Base-by-base conservation (phyloP, 92 coral and sea anemone species). In the Epizoanthus ramosus region DNA sequence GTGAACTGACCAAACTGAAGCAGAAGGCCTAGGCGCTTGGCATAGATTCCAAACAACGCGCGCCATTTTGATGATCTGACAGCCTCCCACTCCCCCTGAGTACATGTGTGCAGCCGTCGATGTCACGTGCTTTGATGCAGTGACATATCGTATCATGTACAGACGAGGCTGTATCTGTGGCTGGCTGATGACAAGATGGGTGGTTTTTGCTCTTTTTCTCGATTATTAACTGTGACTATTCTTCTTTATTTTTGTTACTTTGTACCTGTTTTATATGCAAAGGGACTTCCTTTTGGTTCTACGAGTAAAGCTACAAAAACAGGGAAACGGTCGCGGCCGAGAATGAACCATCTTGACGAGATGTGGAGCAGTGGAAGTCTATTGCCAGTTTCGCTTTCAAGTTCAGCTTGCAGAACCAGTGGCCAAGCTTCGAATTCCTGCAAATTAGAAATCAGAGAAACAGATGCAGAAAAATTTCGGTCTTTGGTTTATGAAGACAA, bases 401-500 rank as follows among this genome's bases (percentile, higher is more conserved):
- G 57, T 37, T 14, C 70, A 41, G 70, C 22, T 13, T 77, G 82
- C 59, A 43, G 43, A 37, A 6, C 43, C 43, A 6, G 43, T 15
- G 71, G 31, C 23, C 25, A 37, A 21, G 24, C 13, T 1, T 71
- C 71, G 22, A 39, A 41, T 53, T 56, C 85, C 15, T 89, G 92
- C 67, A 73, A 45, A 6, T 67, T 89, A 45, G 80, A 75, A 58
- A 74, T 89, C 15, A 80, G 73, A 17, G 80, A 80, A 54, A 74
- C 79, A 17, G 89, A 85, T 47, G 75, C 83, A 0, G 83, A 28
- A 4, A 41, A 31, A 4, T 85, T 93, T 39, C 89, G 72, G 66
- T 39, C 59, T 0, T 47, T 70, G 18, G 74, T 93, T 28, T 37
- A 43, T 68, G 57, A 81, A 8, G 63, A 82, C 47, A 68, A 88